Evolutionary conservation across 2,797 vertebrate genomes (phyloP).

Genomic region (Microtus agrestis): DNA sequence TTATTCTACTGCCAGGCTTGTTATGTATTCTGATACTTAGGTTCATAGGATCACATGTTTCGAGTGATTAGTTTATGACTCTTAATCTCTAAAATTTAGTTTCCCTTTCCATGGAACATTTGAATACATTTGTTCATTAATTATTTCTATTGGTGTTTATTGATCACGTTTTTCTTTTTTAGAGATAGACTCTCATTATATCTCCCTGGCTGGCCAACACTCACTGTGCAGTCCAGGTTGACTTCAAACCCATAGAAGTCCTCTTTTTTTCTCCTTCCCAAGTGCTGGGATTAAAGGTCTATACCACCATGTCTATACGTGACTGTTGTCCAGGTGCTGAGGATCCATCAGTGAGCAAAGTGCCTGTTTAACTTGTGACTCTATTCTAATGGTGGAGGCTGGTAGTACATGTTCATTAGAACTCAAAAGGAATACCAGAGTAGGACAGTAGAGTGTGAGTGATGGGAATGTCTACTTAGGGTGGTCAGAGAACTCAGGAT

Average conservation of each 20-base stretch:
- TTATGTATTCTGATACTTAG: slow-evolving; percentile 60
- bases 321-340: slow-evolving; percentile 29
- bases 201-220: background rate
- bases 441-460: background rate
- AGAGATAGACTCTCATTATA: background rate
- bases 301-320: background rate
- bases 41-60: slow-evolving; percentile 21
- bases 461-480: background rate
- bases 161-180: background rate
- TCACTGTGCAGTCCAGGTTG: background rate
- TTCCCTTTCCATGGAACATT: slow-evolving; percentile 3
- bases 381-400: background rate
- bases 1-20: background rate
- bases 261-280: background rate
- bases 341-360: background rate
- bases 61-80: slow-evolving; percentile 25
- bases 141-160: slow-evolving; percentile 29
- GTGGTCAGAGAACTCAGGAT: slow-evolving; percentile 31
- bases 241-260: background rate
- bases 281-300: background rate
- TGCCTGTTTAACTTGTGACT: background rate
- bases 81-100: background rate
- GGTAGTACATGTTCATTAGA: background rate
- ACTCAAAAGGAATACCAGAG: background rate
- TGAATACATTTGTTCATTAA: background rate